A percentile compares a stretch with the other conserved stretches of the same genome.
Evolutionary conservation across 2,888 invertebrate species (phyloP).

Genomic region (Limulus polyphemus): DNA sequence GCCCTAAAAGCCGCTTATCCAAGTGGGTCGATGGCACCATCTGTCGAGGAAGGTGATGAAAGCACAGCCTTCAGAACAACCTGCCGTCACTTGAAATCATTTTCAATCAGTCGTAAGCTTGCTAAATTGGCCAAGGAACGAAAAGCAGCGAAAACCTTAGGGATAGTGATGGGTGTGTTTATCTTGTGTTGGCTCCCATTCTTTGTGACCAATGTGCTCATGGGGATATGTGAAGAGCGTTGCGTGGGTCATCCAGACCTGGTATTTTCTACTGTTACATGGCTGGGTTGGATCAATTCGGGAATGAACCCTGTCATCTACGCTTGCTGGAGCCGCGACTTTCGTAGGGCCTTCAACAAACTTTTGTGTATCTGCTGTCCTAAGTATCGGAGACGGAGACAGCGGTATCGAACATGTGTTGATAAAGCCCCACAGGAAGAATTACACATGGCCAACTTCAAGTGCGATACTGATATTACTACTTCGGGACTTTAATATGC

Average conservation of each 20-base stretch:
- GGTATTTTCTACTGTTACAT: constrained; percentile 75
- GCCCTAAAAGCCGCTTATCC: constrained; percentile 2
- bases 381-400: constrained; percentile 53
- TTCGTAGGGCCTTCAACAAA: constrained; percentile 71
- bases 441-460: too few relatives aligned
- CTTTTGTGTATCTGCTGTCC: constrained; percentile 84
- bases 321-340: constrained; percentile 96
- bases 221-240: constrained; percentile 58
- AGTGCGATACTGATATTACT: too few relatives aligned
- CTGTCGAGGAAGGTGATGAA: constrained; percentile 9
- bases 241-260: constrained; percentile 80
- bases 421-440: too few relatives aligned
- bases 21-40: not conserved
- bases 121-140: constrained; percentile 94
- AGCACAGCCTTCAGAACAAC: constrained; percentile 15
- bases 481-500: too few relatives aligned
- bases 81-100: constrained; percentile 50
- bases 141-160: constrained; percentile 92
- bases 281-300: constrained; percentile 91
- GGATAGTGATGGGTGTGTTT: constrained; percentile 87
- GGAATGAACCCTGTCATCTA: constrained; percentile 96
- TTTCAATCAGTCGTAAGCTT: constrained; percentile 79
- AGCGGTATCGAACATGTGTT: constrained; percentile 6
- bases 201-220: constrained; percentile 83
- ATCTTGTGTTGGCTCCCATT: constrained; percentile 96